These are phyloP conservation scores for Galbula dea DNA, from an alignment of 2,113 vertebrate genomes.

Conservation along the genomic window DNA sequence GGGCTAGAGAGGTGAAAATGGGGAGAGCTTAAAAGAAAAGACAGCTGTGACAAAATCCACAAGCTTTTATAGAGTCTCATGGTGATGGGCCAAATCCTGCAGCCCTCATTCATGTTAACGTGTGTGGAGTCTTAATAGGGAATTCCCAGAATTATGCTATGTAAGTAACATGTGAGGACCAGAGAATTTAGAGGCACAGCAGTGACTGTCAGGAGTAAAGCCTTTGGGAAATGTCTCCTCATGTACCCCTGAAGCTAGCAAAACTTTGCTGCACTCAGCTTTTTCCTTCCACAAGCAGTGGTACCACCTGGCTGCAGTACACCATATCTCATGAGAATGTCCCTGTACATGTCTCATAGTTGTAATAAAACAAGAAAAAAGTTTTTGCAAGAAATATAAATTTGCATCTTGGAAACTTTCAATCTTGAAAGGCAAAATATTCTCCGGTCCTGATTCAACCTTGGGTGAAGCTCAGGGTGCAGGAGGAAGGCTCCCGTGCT, in stretches of 20 bases:
- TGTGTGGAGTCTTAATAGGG: neutral
- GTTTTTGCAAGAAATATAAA: neutral
- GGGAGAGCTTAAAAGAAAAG: slow-evolving; percentile 19
- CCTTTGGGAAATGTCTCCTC: neutral
- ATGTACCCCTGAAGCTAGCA: neutral
- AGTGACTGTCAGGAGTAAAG: neutral
- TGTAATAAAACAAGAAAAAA: neutral
- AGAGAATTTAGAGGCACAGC: neutral
- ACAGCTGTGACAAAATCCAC: slow-evolving; percentile 22
- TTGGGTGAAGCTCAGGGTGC: neutral
- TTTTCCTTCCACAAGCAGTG: neutral
- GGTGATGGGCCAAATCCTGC: neutral
- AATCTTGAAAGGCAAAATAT: neutral
- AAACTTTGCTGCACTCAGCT: neutral
- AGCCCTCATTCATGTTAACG: neutral
- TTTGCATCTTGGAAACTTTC: neutral
- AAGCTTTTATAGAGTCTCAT: neutral
- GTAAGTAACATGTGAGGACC: neutral
- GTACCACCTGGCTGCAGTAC: neutral
- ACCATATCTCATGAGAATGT: neutral
- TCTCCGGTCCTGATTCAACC: neutral
- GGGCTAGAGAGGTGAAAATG: slow-evolving; percentile 33
- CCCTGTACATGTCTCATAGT: neutral
- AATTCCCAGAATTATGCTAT: neutral
- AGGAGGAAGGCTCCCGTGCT: neutral